Evolutionary conservation across 2,888 invertebrate species (phyloP).

Genomic region (Schizaphis graminum): DNA sequence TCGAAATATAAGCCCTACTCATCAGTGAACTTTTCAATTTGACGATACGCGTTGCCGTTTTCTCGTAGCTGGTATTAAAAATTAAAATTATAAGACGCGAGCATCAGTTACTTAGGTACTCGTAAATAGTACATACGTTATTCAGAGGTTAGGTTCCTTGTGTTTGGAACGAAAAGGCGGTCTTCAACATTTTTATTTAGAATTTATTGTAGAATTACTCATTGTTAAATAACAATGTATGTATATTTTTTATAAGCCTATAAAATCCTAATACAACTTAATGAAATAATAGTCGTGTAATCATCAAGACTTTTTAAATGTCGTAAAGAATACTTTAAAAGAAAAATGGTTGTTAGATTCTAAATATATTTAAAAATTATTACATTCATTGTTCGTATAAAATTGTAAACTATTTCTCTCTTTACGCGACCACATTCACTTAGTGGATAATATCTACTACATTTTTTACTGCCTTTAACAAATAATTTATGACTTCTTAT

Average conservation of each 20-base stretch:
- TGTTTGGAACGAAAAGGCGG: neutral
- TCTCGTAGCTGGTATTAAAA: neutral
- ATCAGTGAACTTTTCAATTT: neutral
- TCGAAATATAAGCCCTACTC: neutral
- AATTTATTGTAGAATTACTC: neutral
- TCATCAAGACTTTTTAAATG: neutral
- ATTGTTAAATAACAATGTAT: neutral
- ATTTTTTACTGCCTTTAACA: slow-evolving; percentile 6
- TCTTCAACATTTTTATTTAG: neutral
- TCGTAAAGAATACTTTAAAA: neutral
- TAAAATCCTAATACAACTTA: neutral
- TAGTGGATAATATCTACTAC: neutral
- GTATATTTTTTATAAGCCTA: neutral
- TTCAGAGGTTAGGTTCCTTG: neutral
- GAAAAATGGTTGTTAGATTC: neutral
- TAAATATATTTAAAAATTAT: neutral
- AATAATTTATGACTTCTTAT: slow-evolving; percentile 33
- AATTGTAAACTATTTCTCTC: neutral
- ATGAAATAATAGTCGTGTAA: neutral
- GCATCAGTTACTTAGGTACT: neutral
- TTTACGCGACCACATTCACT: neutral
- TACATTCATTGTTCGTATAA: neutral
- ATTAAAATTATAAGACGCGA: neutral
- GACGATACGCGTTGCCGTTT: neutral
- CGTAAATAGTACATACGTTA: too few relatives aligned